A percentile compares a stretch with the other conserved stretches of the same genome.
Evolutionary conservation across 2,888 invertebrate genomes (phyloP).

Genomic region (Dioctria linearis): DNA sequence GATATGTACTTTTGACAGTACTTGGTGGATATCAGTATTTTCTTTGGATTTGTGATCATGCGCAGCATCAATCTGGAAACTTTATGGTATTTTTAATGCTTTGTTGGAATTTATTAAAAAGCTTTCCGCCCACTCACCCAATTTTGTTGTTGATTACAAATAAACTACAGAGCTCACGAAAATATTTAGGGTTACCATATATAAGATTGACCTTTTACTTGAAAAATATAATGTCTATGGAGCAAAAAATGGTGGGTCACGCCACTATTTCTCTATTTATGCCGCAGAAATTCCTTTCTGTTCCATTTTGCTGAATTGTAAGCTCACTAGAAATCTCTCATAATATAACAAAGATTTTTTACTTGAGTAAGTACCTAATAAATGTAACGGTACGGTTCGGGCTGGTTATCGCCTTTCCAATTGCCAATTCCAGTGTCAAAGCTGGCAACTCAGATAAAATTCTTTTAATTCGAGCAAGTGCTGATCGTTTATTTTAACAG

Average conservation of each 20-base stretch:
- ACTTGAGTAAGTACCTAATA: too few species aligned
- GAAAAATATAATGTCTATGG: background rate
- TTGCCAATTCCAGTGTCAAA: background rate
- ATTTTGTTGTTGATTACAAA: background rate
- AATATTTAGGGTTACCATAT: slow-evolving; percentile 25
- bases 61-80: slow-evolving; percentile 25
- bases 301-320: slow-evolving; percentile 1
- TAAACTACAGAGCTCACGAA: background rate
- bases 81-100: slow-evolving; percentile 19
- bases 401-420: background rate
- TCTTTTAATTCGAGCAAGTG: slow-evolving; percentile 4
- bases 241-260: too few species aligned
- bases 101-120: slow-evolving; percentile 22
- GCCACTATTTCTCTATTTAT: background rate
- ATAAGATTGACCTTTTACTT: slow-evolving; percentile 10
- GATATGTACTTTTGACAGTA: too few species aligned
- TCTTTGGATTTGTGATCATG: slow-evolving; percentile 16
- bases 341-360: background rate
- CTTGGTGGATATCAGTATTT: background rate
- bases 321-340: background rate
- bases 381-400: background rate
- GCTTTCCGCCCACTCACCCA: slow-evolving; percentile 28
- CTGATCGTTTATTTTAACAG: slow-evolving; percentile 27
- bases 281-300: background rate
- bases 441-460: slow-evolving; percentile 40